These are phyloP conservation scores for Psephotus haematonotus DNA, from an alignment of 2,113 vertebrate species.

Conservation along the genomic window DNA sequence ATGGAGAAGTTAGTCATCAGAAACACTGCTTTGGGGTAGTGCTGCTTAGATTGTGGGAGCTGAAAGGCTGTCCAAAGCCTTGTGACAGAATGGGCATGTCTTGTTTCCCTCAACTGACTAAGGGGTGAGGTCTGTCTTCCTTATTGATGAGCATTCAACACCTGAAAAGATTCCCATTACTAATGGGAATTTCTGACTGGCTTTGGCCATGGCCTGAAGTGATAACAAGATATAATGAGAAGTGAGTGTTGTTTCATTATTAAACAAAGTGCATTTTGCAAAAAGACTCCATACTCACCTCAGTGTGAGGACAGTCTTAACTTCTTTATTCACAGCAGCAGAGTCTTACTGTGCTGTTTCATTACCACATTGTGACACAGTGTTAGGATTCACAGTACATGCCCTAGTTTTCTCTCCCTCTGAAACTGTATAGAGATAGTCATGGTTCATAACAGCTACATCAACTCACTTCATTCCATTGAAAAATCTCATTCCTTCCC, in stretches of 20 bases:
- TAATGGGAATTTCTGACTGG: background rate
- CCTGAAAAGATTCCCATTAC: background rate
- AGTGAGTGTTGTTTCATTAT: background rate
- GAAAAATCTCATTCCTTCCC: background rate
- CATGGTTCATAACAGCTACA: background rate
- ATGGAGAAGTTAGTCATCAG: background rate
- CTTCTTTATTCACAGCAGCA: background rate
- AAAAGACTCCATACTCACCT: background rate
- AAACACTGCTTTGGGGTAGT: background rate
- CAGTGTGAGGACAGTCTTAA: background rate
- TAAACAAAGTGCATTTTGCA: background rate
- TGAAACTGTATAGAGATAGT: background rate
- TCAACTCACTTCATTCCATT: background rate
- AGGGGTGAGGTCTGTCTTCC: background rate
- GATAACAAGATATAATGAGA: background rate
- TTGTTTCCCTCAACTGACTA: background rate
- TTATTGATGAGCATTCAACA: background rate
- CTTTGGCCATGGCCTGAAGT: background rate
- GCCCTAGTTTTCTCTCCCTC: background rate
- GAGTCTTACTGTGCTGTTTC: background rate
- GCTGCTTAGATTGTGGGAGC: rapidly evolving
- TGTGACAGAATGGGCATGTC: background rate
- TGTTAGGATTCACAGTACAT: background rate
- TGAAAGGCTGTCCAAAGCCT: rapidly evolving
- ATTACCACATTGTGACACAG: background rate